phyloP scores from a whole-genome alignment of 2,888 invertebrate genomes.

The Acanthococcus lagerstroemiae region DNA sequence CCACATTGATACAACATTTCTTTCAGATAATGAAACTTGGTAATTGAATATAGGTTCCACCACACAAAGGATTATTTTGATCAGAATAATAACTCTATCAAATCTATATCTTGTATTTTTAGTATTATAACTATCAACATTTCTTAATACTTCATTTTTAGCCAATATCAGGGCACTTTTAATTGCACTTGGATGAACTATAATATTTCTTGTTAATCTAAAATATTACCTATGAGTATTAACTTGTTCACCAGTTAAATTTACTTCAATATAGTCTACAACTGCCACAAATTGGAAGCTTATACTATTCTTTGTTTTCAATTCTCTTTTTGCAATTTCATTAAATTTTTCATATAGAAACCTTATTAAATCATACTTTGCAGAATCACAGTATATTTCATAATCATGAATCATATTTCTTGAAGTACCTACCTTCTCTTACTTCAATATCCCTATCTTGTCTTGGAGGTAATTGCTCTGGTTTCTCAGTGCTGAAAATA shows the following conservation, averaged over 20 bases:
- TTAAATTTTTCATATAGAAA: slow-evolving; percentile 12
- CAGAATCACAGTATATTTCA: neutral
- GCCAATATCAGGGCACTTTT: neutral
- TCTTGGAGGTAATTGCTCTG: slow-evolving; percentile 20
- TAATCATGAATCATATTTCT: neutral
- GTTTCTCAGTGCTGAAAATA: slow-evolving; percentile 10
- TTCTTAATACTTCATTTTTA: slow-evolving; percentile 9
- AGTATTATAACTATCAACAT: slow-evolving; percentile 7
- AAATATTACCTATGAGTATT: slow-evolving; percentile 3
- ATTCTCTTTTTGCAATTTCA: slow-evolving; percentile 4
- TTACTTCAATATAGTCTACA: slow-evolving; percentile 4
- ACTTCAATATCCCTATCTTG: neutral
- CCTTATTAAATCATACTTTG: slow-evolving; percentile 5
- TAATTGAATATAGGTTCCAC: neutral
- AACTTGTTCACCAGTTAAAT: slow-evolving; percentile 4
- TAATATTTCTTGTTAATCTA: slow-evolving; percentile 5
- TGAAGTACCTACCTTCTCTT: neutral
- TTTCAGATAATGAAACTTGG: neutral
- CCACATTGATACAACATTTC: neutral
- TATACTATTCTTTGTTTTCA: neutral
- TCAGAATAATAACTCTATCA: slow-evolving; percentile 4
- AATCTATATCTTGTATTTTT: slow-evolving; percentile 11
- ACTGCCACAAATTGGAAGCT: slow-evolving; percentile 3
- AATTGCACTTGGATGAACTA: slow-evolving; percentile 7
- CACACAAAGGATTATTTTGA: slow-evolving; percentile 1